phyloP scores from a whole-genome alignment of 2,888 invertebrate genomes.

The Ecliptopera silaceata region DNA sequence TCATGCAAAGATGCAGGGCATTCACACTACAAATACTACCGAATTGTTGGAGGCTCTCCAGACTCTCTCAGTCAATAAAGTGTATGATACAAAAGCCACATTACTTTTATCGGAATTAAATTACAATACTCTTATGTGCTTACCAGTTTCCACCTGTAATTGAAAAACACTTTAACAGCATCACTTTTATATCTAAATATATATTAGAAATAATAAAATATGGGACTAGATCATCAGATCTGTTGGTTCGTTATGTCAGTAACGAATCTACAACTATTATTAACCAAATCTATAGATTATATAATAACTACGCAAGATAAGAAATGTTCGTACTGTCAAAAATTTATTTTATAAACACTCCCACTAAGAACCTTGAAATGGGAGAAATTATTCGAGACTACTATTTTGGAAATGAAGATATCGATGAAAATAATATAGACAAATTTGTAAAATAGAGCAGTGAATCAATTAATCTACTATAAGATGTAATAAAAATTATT shows the following conservation, averaged over 20 bases:
- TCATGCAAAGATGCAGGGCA: conserved; percentile 43
- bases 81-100: conserved; percentile 29
- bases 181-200: conserved; percentile 17
- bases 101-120: conserved; percentile 25
- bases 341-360: neutral
- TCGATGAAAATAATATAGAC: neutral
- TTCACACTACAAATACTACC: conserved; percentile 38
- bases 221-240: conserved; percentile 15
- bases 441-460: conserved; percentile 11
- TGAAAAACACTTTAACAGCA: conserved; percentile 42
- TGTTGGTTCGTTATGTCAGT: conserved; percentile 18
- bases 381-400: conserved; percentile 10
- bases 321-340: conserved; percentile 26
- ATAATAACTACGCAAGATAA: conserved; percentile 4
- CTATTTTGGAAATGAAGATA: conserved; percentile 17
- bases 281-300: neutral
- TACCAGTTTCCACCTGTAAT: conserved; percentile 39
- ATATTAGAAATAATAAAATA: conserved; percentile 2
- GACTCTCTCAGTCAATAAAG: conserved; percentile 31
- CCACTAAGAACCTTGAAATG: conserved; percentile 7
- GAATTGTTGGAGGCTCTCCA: conserved; percentile 43
- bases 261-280: conserved; percentile 5
- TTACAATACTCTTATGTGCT: conserved; percentile 16
- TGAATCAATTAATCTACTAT: conserved; percentile 3
- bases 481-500: conserved; percentile 14